Conservation (phyloP, 2,888 invertebrate genomes). For the Gibbula magus region DNA sequence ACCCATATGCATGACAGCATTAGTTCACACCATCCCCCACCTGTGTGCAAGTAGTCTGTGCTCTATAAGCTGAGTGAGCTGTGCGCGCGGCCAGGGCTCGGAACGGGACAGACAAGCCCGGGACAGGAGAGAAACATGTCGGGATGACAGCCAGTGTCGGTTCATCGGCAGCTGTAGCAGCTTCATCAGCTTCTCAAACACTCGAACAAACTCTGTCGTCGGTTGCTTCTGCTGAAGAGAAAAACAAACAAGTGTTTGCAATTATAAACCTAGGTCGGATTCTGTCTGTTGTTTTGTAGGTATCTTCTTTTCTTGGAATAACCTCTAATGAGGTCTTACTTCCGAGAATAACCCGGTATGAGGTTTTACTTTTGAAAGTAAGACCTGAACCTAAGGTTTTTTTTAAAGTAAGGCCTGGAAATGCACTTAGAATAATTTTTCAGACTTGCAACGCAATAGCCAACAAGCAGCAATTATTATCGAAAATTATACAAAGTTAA, state of each 20-base stretch:
- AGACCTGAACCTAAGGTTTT: no score
- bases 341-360: no score
- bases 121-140: background rate
- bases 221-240: background rate
- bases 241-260: background rate
- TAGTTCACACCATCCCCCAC: background rate
- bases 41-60: background rate
- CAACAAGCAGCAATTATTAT: no score
- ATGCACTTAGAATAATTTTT: no score
- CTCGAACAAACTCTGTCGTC: background rate
- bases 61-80: conserved; percentile 1
- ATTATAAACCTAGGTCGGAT: no score
- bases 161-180: background rate
- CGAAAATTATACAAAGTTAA: no score
- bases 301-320: no score
- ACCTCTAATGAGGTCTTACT: no score
- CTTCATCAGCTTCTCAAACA: background rate
- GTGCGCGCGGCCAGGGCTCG: background rate
- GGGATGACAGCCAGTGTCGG: background rate
- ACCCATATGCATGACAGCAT: background rate
- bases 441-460: no score
- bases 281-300: no score
- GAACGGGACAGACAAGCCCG: background rate
- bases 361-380: no score
- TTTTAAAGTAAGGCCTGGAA: no score